Evolutionary conservation across 2,888 invertebrate species (phyloP).

Genomic region (Eristalis tenax): DNA sequence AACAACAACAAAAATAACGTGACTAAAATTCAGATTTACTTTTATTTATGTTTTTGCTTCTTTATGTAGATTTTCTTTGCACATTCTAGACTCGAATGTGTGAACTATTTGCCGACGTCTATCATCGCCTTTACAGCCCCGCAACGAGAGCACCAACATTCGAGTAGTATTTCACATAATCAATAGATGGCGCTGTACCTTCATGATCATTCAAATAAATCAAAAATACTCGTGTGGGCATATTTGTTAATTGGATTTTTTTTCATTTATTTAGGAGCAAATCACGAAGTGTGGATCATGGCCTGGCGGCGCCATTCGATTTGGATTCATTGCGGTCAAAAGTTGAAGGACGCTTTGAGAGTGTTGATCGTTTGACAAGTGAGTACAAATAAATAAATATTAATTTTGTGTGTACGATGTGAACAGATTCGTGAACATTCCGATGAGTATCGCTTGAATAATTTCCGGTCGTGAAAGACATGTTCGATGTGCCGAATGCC

Average conservation of each 20-base stretch:
- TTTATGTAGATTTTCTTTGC: neutral
- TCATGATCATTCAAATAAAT: neutral
- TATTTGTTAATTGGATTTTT: neutral
- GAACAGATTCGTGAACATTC: neutral
- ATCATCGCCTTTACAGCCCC: neutral
- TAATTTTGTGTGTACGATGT: neutral
- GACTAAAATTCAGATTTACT: neutral
- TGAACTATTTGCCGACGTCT: neutral
- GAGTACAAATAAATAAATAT: slow-evolving; percentile 74
- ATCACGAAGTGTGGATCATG: slow-evolving; percentile 95
- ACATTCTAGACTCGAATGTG: neutral
- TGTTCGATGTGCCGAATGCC: too few species aligned
- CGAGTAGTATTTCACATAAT: slow-evolving; percentile 44
- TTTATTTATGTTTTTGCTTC: neutral
- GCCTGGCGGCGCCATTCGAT: slow-evolving; percentile 92
- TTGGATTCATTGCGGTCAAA: slow-evolving; percentile 91
- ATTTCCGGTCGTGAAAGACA: too few species aligned
- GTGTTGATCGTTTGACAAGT: slow-evolving; percentile 86
- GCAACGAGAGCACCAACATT: neutral
- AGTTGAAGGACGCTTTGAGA: slow-evolving; percentile 93
- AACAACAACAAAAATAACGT: neutral
- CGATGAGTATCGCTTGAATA: too few species aligned
- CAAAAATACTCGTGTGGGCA: neutral
- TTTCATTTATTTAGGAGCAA: slow-evolving; percentile 87
- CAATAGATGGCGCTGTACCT: slow-evolving; percentile 44